Percentiles rank a stretch among this genome's conserved stretches.
Conservation (phyloP, 2,888 invertebrate genomes). For the Agrotis clavis region DNA sequence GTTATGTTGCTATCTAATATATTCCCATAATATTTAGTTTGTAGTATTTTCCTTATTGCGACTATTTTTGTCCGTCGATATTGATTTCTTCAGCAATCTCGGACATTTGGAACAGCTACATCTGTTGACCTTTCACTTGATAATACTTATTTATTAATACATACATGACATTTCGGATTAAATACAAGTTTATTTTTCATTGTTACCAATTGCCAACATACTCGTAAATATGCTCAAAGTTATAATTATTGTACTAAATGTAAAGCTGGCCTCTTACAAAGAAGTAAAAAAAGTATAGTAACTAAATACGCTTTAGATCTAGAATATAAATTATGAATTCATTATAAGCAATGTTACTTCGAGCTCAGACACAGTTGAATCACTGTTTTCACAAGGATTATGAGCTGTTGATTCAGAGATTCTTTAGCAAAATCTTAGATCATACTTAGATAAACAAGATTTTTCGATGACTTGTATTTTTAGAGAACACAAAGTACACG, state of each 20-base stretch:
- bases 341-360: not conserved
- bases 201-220: not conserved
- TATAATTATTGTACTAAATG: too few species aligned
- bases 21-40: constrained; percentile 5
- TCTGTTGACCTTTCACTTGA: constrained; percentile 53
- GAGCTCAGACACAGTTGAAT: constrained; percentile 11
- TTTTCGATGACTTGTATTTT: constrained; percentile 11
- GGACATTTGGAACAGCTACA: constrained; percentile 11
- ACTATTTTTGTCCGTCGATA: constrained; percentile 26
- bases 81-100: constrained; percentile 32
- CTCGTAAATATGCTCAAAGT: not conserved
- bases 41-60: not conserved
- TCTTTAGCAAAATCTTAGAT: constrained; percentile 30
- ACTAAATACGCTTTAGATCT: too few species aligned
- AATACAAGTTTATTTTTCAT: constrained; percentile 13
- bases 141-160: constrained; percentile 47
- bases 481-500: too few species aligned
- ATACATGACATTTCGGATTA: constrained; percentile 49
- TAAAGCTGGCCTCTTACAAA: not conserved
- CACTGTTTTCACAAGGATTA: constrained; percentile 33
- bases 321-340: too few species aligned
- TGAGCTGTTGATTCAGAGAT: constrained; percentile 10
- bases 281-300: too few species aligned
- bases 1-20: not conserved
- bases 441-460: constrained; percentile 8